A percentile compares a stretch with the other conserved stretches of the same genome.
phyloP scores from a whole-genome alignment of 2,888 invertebrate genomes.

The Spisula subtruncata region DNA sequence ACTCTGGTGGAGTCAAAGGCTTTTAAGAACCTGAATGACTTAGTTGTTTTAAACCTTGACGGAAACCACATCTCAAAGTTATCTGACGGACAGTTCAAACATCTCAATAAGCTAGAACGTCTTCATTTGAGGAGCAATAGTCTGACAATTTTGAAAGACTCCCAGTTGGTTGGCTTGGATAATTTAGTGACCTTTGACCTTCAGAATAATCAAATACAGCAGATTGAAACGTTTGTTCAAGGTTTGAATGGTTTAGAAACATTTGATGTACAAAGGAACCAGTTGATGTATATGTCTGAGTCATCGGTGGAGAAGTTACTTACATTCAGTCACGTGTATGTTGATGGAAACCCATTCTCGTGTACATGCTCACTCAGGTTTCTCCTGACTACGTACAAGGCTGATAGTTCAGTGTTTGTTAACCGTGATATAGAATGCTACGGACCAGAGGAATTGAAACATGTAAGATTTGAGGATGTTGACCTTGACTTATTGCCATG shows the following conservation, averaged over 20 bases:
- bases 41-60: slow-evolving; percentile 53
- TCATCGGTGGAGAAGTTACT: slow-evolving; percentile 54
- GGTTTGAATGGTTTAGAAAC: slow-evolving; percentile 56
- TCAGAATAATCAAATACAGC: slow-evolving; percentile 61
- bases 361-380: slow-evolving; percentile 80
- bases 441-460: slow-evolving; percentile 64
- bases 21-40: slow-evolving; percentile 45
- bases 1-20: slow-evolving; percentile 44
- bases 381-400: slow-evolving; percentile 64
- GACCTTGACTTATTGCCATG: slow-evolving; percentile 71
- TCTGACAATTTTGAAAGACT: slow-evolving; percentile 51
- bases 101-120: slow-evolving; percentile 65
- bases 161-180: slow-evolving; percentile 59
- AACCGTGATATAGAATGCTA: slow-evolving; percentile 69
- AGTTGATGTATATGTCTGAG: slow-evolving; percentile 64
- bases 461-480: slow-evolving; percentile 65
- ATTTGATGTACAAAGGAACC: slow-evolving; percentile 66
- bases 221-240: slow-evolving; percentile 59
- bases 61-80: slow-evolving; percentile 63
- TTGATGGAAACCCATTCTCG: slow-evolving; percentile 80
- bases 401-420: slow-evolving; percentile 49
- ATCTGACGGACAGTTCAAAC: slow-evolving; percentile 69
- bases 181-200: slow-evolving; percentile 67
- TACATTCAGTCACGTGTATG: slow-evolving; percentile 60
- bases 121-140: slow-evolving; percentile 77